Percentiles rank a stretch among this genome's conserved stretches.
phyloP scores from a whole-genome alignment of 2,888 invertebrate species.

The Periphyllus acericola region DNA sequence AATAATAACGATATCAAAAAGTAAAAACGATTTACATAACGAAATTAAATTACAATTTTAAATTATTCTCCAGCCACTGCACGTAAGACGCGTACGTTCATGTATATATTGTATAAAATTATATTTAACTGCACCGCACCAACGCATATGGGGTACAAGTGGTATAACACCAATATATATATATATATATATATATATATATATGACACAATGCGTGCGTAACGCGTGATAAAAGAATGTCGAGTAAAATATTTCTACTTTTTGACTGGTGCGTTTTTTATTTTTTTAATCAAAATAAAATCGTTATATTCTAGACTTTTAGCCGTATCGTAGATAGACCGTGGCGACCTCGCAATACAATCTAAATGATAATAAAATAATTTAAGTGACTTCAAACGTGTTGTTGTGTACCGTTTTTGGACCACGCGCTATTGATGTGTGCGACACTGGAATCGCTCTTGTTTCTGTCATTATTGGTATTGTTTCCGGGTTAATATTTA shows the following conservation, averaged over 20 bases:
- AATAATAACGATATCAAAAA: conserved; percentile 6
- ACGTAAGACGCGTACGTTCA: not conserved
- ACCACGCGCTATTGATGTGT: no score
- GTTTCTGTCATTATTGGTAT: not conserved
- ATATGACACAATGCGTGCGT: no score
- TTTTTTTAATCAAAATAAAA: not conserved
- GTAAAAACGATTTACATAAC: not conserved
- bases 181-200: no score
- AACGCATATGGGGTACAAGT: not conserved
- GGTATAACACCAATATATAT: no score
- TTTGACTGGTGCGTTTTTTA: no score
- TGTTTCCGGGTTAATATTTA: not conserved
- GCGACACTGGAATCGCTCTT: no score
- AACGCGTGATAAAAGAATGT: not conserved
- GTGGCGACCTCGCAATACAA: no score
- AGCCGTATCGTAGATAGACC: no score
- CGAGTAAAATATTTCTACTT: not conserved
- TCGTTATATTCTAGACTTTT: not conserved
- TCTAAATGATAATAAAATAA: no score
- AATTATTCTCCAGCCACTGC: not conserved
- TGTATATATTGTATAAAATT: not conserved
- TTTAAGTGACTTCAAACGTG: no score
- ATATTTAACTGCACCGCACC: not conserved
- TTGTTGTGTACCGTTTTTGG: no score
- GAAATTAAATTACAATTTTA: conserved; percentile 24